phyloP scores from a whole-genome alignment of 2,797 vertebrate genomes.

The Neoniphon sammara region DNA sequence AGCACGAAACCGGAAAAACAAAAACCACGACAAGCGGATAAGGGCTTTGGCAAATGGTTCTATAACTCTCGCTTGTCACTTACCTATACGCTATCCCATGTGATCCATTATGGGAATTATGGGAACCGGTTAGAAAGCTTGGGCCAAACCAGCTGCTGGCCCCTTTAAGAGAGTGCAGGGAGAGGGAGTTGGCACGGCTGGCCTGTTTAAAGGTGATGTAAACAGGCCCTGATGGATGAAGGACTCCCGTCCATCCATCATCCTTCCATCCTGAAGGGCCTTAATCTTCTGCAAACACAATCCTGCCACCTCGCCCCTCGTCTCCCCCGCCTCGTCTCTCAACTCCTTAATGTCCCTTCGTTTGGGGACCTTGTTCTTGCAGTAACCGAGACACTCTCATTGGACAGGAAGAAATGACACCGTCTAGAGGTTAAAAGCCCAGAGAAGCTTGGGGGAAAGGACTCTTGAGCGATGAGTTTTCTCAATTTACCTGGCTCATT shows the following conservation, averaged over 20 bases:
- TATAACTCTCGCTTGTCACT: constrained; percentile 65
- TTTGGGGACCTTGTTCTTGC: constrained; percentile 65
- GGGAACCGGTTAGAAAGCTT: constrained; percentile 28
- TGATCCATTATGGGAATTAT: constrained; percentile 62
- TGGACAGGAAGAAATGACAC: constrained; percentile 58
- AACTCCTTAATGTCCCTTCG: constrained; percentile 67
- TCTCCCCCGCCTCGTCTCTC: constrained; percentile 69
- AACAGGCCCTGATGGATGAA: constrained; percentile 80
- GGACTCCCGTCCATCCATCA: constrained; percentile 75
- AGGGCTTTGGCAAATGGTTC: constrained; percentile 53
- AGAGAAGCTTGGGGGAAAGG: constrained; percentile 4
- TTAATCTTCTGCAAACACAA: constrained; percentile 81
- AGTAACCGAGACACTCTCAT: constrained; percentile 38
- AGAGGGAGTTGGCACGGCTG: constrained; percentile 46
- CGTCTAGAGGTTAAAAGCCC: constrained; percentile 59
- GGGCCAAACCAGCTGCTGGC: constrained; percentile 52
- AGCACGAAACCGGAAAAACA: constrained; percentile 51
- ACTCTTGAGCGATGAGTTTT: constrained; percentile 48
- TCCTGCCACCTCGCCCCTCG: constrained; percentile 68
- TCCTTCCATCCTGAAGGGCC: constrained; percentile 75
- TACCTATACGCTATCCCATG: constrained; percentile 38
- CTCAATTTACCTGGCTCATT: constrained; percentile 58
- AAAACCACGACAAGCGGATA: constrained; percentile 55
- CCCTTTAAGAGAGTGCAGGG: constrained; percentile 59
- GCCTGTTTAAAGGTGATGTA: constrained; percentile 78